These are phyloP conservation scores for Agrochola litura DNA, from an alignment of 2,888 invertebrate species.

Conservation along the genomic window DNA sequence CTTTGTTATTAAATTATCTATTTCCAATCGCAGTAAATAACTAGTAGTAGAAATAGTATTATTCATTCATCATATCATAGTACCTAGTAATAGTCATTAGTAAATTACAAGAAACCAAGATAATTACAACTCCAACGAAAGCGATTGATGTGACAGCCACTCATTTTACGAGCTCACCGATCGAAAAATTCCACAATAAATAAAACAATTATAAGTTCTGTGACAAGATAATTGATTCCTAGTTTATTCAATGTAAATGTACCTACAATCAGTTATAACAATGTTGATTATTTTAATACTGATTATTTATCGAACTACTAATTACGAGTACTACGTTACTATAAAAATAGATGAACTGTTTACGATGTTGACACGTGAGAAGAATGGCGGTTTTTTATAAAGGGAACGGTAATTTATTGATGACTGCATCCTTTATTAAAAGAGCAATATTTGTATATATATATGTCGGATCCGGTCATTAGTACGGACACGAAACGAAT, in stretches of 20 bases:
- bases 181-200: constrained; percentile 38
- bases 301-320: constrained; percentile 2
- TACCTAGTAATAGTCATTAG: neutral
- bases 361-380: constrained; percentile 16
- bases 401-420: neutral
- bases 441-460: too few species aligned
- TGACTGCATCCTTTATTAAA: neutral
- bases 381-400: neutral
- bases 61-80: too few species aligned
- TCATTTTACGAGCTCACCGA: constrained; percentile 28
- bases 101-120: neutral
- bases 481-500: too few species aligned
- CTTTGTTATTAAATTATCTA: neutral
- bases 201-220: constrained; percentile 35
- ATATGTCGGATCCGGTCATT: too few species aligned
- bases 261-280: constrained; percentile 5
- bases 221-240: constrained; percentile 52
- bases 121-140: constrained; percentile 34
- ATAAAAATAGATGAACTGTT: constrained; percentile 29
- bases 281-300: constrained; percentile 18
- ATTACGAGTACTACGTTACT: constrained; percentile 11
- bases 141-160: constrained; percentile 40
- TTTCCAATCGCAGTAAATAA: neutral
- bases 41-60: too few species aligned
- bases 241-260: constrained; percentile 54